phyloP scores from a whole-genome alignment of 2,888 invertebrate genomes.

The Drosophila limbata region DNA sequence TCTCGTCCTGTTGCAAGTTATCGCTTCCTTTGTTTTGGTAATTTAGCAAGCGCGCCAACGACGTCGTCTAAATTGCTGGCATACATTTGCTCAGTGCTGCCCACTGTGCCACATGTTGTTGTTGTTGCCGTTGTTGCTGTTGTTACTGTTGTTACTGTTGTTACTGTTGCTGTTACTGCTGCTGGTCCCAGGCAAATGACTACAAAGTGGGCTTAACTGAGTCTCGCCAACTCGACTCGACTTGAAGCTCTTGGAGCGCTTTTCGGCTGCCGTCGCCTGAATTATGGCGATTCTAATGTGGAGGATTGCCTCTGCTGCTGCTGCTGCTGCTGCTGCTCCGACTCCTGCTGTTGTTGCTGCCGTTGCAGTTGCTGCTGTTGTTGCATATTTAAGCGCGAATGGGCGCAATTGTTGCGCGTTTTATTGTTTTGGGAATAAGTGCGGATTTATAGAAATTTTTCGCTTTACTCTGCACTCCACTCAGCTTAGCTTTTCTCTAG shows the following conservation, averaged over 20 bases:
- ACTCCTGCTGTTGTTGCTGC: slow-evolving; percentile 1
- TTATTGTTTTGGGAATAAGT: slow-evolving; percentile 80
- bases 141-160: slow-evolving; percentile 40
- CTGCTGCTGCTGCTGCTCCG: not conserved
- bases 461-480: slow-evolving; percentile 41
- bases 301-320: slow-evolving; percentile 28
- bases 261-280: slow-evolving; percentile 63
- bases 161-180: slow-evolving; percentile 43
- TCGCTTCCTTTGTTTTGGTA: slow-evolving; percentile 79
- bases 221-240: slow-evolving; percentile 35
- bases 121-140: slow-evolving; percentile 30
- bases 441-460: slow-evolving; percentile 76
- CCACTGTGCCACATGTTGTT: slow-evolving; percentile 52
- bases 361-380: slow-evolving; percentile 37
- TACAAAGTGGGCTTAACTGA: slow-evolving; percentile 76
- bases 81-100: slow-evolving; percentile 69
- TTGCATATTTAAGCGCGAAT: slow-evolving; percentile 75
- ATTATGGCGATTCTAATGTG: slow-evolving; percentile 78
- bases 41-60: slow-evolving; percentile 80
- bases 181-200: slow-evolving; percentile 72
- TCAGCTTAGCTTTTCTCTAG: slow-evolving; percentile 37
- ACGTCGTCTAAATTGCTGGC: slow-evolving; percentile 80
- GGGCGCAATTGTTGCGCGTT: slow-evolving; percentile 79
- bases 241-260: slow-evolving; percentile 43
- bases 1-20: slow-evolving; percentile 70